A percentile compares a stretch with the other conserved stretches of the same genome.
Conservation (phyloP, 2,113 vertebrate species). For the Phrynosoma blainvillii region DNA sequence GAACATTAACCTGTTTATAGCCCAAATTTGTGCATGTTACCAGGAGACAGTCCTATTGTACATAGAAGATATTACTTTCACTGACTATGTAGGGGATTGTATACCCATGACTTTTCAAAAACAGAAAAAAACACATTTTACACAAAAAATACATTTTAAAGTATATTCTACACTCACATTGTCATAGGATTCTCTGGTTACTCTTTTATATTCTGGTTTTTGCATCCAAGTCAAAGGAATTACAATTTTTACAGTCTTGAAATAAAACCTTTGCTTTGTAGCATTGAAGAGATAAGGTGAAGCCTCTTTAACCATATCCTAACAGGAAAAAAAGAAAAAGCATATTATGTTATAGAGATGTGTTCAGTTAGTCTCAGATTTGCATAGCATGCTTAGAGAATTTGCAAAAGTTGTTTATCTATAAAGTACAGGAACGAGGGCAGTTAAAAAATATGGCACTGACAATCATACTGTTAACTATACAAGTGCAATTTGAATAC, state of each 20-base stretch:
- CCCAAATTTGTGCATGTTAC: not conserved
- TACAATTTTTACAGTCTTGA: slow-evolving; percentile 75
- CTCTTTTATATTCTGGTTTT: slow-evolving; percentile 53
- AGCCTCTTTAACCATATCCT: slow-evolving; percentile 74
- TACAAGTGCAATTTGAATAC: too few species aligned
- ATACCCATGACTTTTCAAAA: not conserved
- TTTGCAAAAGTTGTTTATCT: not conserved
- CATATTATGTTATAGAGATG: not conserved
- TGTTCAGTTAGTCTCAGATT: not conserved
- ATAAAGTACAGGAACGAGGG: too few species aligned
- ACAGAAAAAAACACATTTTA: not conserved
- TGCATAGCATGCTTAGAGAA: not conserved
- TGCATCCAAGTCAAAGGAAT: slow-evolving; percentile 73
- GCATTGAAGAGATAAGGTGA: slow-evolving; percentile 73
- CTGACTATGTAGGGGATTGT: not conserved
- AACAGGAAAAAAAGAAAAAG: slow-evolving; percentile 17
- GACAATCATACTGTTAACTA: too few species aligned
- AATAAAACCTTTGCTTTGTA: slow-evolving; percentile 70
- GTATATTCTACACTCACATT: slow-evolving; percentile 60
- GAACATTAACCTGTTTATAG: not conserved
- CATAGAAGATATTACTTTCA: not conserved
- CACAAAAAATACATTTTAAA: not conserved
- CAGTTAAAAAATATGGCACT: too few species aligned
- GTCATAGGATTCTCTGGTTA: slow-evolving; percentile 74
- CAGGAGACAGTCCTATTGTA: not conserved